phyloP scores from a whole-genome alignment of 2,888 invertebrate species.

The Holacanthella duospinosa region DNA sequence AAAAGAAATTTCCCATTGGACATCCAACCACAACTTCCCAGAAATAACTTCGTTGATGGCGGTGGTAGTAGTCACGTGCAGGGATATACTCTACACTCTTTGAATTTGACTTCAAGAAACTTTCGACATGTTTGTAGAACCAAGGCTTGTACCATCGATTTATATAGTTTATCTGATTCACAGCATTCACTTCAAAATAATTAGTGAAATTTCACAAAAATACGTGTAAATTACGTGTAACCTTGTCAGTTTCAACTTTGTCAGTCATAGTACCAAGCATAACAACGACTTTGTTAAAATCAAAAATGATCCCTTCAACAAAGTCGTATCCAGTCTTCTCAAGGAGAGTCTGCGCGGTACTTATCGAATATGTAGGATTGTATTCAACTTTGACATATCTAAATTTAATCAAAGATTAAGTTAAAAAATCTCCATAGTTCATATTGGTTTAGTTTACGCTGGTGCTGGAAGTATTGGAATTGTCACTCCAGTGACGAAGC shows the following conservation, averaged over 20 bases:
- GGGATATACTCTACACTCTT: constrained; percentile 2
- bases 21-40: background rate
- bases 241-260: background rate
- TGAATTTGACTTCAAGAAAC: too few species aligned
- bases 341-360: background rate
- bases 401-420: too few species aligned
- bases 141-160: constrained; percentile 9
- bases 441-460: too few species aligned
- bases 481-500: constrained; percentile 1
- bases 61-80: constrained; percentile 8
- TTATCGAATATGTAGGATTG: background rate
- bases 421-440: too few species aligned
- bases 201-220: too few species aligned
- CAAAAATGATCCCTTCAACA: constrained; percentile 8
- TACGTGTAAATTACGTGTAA: too few species aligned
- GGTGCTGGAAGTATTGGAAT: constrained; percentile 1
- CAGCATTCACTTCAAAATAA: too few species aligned
- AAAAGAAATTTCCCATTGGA: background rate
- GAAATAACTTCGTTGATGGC: background rate
- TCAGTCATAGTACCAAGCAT: constrained; percentile 8
- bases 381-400: constrained; percentile 7
- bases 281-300: background rate
- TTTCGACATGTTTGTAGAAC: constrained; percentile 8
- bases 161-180: background rate
- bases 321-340: constrained; percentile 2